Evolutionary conservation across 2,888 invertebrate species (phyloP).

Genomic region (Panopea generosa): DNA sequence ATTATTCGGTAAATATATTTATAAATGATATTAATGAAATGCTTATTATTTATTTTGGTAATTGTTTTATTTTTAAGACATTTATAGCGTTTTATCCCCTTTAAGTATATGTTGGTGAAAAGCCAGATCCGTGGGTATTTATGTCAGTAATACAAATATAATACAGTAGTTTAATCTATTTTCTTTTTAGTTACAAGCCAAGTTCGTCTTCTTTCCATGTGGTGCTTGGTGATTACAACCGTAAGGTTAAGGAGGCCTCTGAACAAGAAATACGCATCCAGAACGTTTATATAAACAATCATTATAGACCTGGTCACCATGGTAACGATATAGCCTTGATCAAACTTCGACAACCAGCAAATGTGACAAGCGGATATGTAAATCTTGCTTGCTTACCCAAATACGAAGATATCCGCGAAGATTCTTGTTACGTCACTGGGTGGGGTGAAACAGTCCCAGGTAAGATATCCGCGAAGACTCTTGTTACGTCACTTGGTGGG

Average conservation of each 20-base stretch:
- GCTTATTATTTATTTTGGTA: too few species aligned
- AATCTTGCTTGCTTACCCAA: constrained; percentile 59
- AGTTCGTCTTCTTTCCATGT: constrained; percentile 42
- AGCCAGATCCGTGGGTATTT: too few species aligned
- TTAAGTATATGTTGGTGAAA: too few species aligned
- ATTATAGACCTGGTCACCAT: constrained; percentile 47
- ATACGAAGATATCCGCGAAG: constrained; percentile 26
- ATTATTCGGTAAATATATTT: too few species aligned
- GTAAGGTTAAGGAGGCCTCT: constrained; percentile 24
- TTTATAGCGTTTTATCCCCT: too few species aligned
- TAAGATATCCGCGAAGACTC: constrained; percentile 38
- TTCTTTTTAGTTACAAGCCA: constrained; percentile 34
- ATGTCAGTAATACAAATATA: too few species aligned
- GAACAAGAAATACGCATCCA: constrained; percentile 49
- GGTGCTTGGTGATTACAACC: constrained; percentile 55
- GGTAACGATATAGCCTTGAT: constrained; percentile 69
- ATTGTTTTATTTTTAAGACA: too few species aligned
- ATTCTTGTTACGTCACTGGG: constrained; percentile 66
- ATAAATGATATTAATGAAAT: too few species aligned
- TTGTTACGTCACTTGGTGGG: constrained; percentile 70
- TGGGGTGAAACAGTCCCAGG: constrained; percentile 59
- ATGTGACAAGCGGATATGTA: constrained; percentile 28
- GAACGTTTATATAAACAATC: constrained; percentile 44
- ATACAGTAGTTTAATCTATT: too few species aligned
- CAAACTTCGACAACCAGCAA: constrained; percentile 41